Base-by-base conservation (phyloP, 2,888 invertebrate genomes). In the Rosalia funebris region DNA sequence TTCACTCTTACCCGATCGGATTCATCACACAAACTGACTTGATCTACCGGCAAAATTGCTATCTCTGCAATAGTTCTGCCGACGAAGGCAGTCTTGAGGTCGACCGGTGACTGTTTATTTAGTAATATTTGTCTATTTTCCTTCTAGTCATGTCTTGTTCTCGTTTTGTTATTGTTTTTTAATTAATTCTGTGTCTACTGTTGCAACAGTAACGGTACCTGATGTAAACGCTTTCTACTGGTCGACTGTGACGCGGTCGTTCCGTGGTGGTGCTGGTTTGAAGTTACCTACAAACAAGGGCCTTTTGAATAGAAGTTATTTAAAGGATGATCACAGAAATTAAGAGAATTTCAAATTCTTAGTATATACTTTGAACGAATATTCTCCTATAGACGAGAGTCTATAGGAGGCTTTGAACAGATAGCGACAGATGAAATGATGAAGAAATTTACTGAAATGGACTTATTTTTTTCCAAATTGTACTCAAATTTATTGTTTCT, bases 1-100 rank as follows among this genome's bases (percentile, higher is more conserved):
- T 20, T n/a, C 31, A 39, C 39, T 39, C 36, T 50, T 25, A 39
- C 39, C 14, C 37, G 39, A 16, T 10, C 16, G 50, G 7, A 25
- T 25, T 14, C 50, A 20, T 39, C 25, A 15, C 1, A 15, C 50
- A 1, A 15, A 50, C 50, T 50, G 25, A 31, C 36, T 46, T 2
- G 44, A 15, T 32, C 34, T 31, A 11, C 39, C 50, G 37, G 25
- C 2, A 39, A 25, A 39, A 15, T 25, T 31, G 39, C 44, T 25
- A 14, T 39, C 20, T 50, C 25, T 37, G 37, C 37, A 20, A 25
- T n/a, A 11, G 36, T 37, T 37, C 50, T 39, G 14, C 36, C 14
- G 9, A 39, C n/a, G 25, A 50, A 50, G 50, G 50, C 11, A 50
- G 50, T 50, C 50, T 39, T 50, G 39, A 50, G 50, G 50, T 50